Evolutionary conservation across 1,140 invertebrate genomes (phyloP).

Genomic region (Pseudoatta argentina): DNA sequence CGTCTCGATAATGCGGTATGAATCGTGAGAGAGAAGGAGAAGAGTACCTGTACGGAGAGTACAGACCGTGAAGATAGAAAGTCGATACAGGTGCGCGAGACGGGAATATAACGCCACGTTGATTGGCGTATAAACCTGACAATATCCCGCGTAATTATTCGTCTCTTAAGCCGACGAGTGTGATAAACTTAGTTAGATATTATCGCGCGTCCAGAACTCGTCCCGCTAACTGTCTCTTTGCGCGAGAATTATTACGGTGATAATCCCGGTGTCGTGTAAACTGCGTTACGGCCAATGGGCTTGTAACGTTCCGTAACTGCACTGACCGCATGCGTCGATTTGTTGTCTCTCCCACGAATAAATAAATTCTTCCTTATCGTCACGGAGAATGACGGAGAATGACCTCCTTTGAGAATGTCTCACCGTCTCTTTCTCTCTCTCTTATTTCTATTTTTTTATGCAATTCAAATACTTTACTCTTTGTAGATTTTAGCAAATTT

Average conservation of each 20-base stretch:
- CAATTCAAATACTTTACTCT: too few relatives aligned
- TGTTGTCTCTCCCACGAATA: not conserved
- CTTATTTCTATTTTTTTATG: too few relatives aligned
- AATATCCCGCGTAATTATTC: constrained; percentile 46
- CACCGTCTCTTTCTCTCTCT: not conserved
- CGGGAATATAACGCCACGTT: constrained; percentile 26
- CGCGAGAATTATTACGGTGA: constrained; percentile 38
- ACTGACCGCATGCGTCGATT: constrained; percentile 7
- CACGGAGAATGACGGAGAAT: not conserved
- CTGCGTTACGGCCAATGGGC: not conserved
- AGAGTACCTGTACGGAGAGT: constrained; percentile 1
- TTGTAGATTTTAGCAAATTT: too few relatives aligned
- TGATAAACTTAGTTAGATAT: constrained; percentile 16
- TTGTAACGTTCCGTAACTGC: not conserved
- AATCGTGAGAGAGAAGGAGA: not conserved
- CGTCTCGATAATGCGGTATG: constrained; percentile 20
- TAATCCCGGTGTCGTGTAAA: not conserved
- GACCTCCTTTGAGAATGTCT: constrained; percentile 7
- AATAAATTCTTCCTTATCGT: not conserved
- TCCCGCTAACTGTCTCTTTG: not conserved
- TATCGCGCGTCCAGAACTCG: not conserved
- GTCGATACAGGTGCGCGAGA: constrained; percentile 46
- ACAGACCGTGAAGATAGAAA: constrained; percentile 49
- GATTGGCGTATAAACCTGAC: constrained; percentile 41
- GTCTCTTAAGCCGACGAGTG: constrained; percentile 28